Evolutionary conservation across 2,888 invertebrate genomes (phyloP), one percentile per base, ranked within the genome.

Genomic region (Drosophila tanythrix): DNA sequence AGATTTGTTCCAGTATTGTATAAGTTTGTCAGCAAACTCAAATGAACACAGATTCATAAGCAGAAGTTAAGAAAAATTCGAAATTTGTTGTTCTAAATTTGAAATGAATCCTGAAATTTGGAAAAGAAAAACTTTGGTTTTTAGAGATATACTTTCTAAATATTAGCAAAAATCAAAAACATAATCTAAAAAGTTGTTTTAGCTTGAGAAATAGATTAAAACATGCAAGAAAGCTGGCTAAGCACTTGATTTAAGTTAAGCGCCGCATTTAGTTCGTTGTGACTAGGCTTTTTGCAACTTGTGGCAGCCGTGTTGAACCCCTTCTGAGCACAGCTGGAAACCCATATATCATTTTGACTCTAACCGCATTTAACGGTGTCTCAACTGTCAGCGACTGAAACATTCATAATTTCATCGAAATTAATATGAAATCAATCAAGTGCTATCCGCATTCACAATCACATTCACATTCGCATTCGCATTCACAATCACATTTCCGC

Each of bases 391-490:
- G 15, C 70, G 68, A 55, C 62, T 48, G 80, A 52, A 79, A 56
- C 70, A 71, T 74, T 66, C 82, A 83, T 87, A 75, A 83, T 84
- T 85, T 82, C 72, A 40, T 38, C 56, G 83, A 81, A 89, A 87
- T 83, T 87, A 87, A 88, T 81, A 79, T 69, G 90, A 89, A 89
- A 87, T 87, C 86, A 87, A 87, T 87, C 86, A 87, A 83, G 68
- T 83, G 74, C 73, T 71, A 79, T 67, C 65, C 70, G 58, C 67
- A 74, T 68, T 70, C 61, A 68, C 64, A 64, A 56, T 50, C 46
- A 4, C 46, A 46, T 3, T 46, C 43, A 0, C 43, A 46, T 1
- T 13, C 46, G 0, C 46, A 46, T 55, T 70, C 31, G 0, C 31
- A 35, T 76, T 70, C 66, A 56, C 52, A 66, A 53, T 52, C 33